Base-by-base conservation (phyloP, 2,797 vertebrate genomes). In the Spinus olivaceus region DNA sequence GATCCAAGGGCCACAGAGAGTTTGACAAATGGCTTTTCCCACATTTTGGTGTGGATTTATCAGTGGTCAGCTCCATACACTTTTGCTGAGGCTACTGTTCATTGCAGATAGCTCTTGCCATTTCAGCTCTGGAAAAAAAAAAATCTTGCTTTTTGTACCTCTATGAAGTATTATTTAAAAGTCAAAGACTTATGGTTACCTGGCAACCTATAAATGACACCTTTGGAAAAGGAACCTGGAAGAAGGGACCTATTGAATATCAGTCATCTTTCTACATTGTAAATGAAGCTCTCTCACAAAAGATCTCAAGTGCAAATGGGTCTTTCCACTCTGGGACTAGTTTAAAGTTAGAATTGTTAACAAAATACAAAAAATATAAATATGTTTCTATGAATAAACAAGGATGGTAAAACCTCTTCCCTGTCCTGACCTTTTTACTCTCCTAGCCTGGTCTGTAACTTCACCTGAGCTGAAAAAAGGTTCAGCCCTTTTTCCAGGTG, bases 121-220 rank as follows among this genome's bases (percentile, higher is more conserved):
- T 85, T 96, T 70, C 54, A 91, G 86, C 27, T 81, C 84, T 61
- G 66, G 39, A 6, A 50, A 71, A 76, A 54, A 54, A 64, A 61
- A 41, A 69, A 22, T 32, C 80, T 89, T 59, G 25, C 53, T 67
- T 97, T 96, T 94, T 92, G 64, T 77, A 80, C 65, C 65, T 84
- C 49, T 53, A 44, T 82, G 79, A 88, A 96, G 70, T 83, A 93
- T 73, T 91, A 96, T 93, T 95, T 93, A 96, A 93, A 95, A 96
- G 94, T 81, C 74, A 93, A 88, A 91, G 88, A 82, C 20, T 88
- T 74, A 35, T 67, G 25, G 95, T 98, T 98, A 96, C 98, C 96
- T 96, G 96, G 98, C 97, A 98, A 98, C 97, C 91, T 86, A 66
- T 94, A 90, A 97, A 96, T 86, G 84, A 95, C 20, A 35, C 83